Evolutionary conservation across 1,140 invertebrate species (phyloP).

Genomic region (Gryllus bimaculatus): DNA sequence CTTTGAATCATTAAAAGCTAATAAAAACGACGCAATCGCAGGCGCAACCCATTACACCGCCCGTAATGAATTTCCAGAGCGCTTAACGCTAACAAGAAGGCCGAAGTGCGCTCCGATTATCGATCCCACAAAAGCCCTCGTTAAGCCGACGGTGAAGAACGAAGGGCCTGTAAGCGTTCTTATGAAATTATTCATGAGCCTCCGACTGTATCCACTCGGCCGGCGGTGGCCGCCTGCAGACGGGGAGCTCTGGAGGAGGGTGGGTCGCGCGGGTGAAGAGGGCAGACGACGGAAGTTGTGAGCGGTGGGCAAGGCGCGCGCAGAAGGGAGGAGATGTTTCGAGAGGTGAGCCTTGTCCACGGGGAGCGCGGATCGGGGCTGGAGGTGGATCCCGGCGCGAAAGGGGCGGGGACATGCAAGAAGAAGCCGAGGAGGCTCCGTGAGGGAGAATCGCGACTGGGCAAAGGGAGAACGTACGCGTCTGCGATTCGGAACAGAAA

Average conservation of each 20-base stretch:
- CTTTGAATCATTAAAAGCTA: slow-evolving; percentile 5
- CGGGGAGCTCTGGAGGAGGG: background rate
- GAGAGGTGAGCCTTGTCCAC: too few species aligned
- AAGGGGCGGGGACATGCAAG: too few species aligned
- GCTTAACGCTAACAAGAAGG: background rate
- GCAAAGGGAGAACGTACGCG: too few species aligned
- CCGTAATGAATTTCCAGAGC: background rate
- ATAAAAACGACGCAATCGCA: background rate
- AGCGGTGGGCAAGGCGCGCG: too few species aligned
- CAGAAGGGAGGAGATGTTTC: too few species aligned
- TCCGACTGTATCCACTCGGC: background rate
- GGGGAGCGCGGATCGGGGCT: too few species aligned
- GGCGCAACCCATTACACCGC: background rate
- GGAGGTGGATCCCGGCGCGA: too few species aligned
- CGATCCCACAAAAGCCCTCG: background rate
- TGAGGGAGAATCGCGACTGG: too few species aligned
- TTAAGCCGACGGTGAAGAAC: background rate
- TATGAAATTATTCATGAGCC: slow-evolving; percentile 1
- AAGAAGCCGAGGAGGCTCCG: too few species aligned
- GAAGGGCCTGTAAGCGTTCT: background rate
- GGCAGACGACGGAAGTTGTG: background rate
- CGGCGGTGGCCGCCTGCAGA: too few species aligned
- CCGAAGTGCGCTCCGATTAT: background rate
- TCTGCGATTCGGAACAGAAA: too few species aligned
- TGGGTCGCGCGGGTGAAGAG: too few species aligned